Conservation (phyloP, 1,140 invertebrate species). For the Ganaspis sp. region DNA sequence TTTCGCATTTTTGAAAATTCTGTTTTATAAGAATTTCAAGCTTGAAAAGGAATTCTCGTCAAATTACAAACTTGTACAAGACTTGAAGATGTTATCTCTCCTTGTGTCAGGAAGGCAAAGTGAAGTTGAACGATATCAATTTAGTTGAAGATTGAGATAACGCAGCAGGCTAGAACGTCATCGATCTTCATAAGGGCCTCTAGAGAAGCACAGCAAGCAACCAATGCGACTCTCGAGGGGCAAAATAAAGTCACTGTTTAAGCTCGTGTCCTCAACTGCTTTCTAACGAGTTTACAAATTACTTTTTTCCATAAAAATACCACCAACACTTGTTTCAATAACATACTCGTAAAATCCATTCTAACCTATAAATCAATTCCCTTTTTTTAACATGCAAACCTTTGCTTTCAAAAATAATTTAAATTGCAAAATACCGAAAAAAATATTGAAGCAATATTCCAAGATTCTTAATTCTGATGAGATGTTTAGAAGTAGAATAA, state of each 20-base stretch:
- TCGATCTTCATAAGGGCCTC: conserved; percentile 22
- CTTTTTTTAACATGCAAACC: not conserved
- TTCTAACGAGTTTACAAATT: conserved; percentile 22
- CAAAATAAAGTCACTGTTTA: not conserved
- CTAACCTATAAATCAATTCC: not conserved
- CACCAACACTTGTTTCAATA: not conserved
- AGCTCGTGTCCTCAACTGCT: conserved; percentile 8
- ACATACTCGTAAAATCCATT: not conserved
- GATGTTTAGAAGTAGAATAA: no score
- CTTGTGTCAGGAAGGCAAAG: conserved; percentile 17
- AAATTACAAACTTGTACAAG: not conserved
- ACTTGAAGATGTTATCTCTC: not conserved
- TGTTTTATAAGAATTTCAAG: not conserved
- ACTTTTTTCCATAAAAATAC: not conserved
- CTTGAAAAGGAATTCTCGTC: not conserved
- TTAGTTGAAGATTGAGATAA: conserved; percentile 30
- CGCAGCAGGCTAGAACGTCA: not conserved
- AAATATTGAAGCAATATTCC: no score
- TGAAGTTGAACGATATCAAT: conserved; percentile 27
- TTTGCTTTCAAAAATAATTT: no score
- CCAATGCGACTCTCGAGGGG: not conserved
- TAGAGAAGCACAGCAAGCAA: conserved; percentile 12
- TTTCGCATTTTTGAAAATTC: not conserved
- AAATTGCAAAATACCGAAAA: no score
- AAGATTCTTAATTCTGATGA: no score